Conservation (phyloP, 2,113 vertebrate genomes). For the Pelvicachromis taeniatus region DNA sequence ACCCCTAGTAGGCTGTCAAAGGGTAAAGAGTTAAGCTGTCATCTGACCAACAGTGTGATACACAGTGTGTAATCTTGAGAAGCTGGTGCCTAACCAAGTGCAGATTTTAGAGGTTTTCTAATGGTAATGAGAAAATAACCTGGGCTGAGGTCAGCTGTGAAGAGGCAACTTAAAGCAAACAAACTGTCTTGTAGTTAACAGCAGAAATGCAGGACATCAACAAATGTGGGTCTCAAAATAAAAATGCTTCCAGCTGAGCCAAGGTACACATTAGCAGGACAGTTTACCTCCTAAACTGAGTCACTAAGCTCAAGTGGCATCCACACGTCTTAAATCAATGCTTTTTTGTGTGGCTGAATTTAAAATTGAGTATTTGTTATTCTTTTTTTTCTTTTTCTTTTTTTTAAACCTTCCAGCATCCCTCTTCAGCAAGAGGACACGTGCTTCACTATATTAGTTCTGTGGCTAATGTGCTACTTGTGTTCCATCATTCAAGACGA, state of each 20-base stretch:
- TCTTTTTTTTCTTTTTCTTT: too few relatives aligned
- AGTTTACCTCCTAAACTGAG: background rate
- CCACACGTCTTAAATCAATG: background rate
- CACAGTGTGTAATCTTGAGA: constrained; percentile 4
- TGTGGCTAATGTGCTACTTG: background rate
- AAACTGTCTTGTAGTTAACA: background rate
- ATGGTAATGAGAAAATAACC: background rate
- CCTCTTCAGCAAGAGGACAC: background rate
- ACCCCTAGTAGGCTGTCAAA: background rate
- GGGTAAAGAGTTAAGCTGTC: background rate
- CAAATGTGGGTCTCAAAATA: background rate
- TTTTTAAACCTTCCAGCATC: background rate
- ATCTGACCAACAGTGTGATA: constrained; percentile 18
- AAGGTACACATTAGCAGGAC: background rate
- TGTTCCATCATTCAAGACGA: constrained; percentile 6
- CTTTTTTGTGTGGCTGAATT: background rate
- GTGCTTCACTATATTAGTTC: background rate
- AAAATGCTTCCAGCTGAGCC: background rate
- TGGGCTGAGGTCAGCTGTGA: background rate
- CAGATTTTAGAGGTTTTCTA: background rate
- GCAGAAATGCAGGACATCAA: background rate
- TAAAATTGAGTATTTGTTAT: background rate
- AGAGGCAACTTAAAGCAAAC: background rate
- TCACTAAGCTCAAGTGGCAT: background rate
- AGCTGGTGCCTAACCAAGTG: background rate